A percentile compares a stretch with the other conserved stretches of the same genome.
phyloP scores from a whole-genome alignment of 92 coral and sea anemone genomes.

The Parazoanthus swiftii region DNA sequence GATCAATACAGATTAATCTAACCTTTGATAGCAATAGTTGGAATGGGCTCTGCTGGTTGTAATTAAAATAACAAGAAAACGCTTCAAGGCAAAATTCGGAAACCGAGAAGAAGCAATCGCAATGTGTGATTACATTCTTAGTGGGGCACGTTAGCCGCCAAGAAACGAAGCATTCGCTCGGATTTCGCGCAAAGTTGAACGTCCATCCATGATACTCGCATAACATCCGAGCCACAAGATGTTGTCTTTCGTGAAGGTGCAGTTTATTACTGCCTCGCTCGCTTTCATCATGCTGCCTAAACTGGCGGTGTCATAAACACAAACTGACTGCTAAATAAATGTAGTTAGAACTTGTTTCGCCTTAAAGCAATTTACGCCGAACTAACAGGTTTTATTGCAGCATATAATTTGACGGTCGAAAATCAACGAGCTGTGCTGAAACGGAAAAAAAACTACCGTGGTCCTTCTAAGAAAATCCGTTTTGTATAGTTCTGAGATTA shows the following conservation, averaged over 20 bases:
- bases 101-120: not conserved
- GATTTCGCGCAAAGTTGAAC: constrained; percentile 13
- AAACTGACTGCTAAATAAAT: not conserved
- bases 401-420: constrained; percentile 6
- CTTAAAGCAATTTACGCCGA: too few relatives aligned
- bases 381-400: not conserved
- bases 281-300: not conserved
- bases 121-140: constrained; percentile 25
- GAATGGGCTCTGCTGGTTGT: not conserved
- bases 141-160: not conserved
- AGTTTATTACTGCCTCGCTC: not conserved
- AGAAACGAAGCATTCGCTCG: constrained; percentile 24
- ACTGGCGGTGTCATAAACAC: not conserved
- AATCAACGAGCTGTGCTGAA: constrained; percentile 29
- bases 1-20: constrained; percentile 11
- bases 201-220: not conserved
- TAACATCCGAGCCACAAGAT: constrained; percentile 21
- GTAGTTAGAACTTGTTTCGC: not conserved
- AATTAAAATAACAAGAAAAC: constrained; percentile 19
- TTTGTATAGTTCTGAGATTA: not conserved
- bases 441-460: not conserved
- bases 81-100: constrained; percentile 37
- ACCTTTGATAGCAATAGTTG: not conserved
- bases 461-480: not conserved
- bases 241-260: constrained; percentile 10